These are phyloP conservation scores for Brachystomella parvula DNA, from an alignment of 1,140 invertebrate genomes.

Conservation along the genomic window DNA sequence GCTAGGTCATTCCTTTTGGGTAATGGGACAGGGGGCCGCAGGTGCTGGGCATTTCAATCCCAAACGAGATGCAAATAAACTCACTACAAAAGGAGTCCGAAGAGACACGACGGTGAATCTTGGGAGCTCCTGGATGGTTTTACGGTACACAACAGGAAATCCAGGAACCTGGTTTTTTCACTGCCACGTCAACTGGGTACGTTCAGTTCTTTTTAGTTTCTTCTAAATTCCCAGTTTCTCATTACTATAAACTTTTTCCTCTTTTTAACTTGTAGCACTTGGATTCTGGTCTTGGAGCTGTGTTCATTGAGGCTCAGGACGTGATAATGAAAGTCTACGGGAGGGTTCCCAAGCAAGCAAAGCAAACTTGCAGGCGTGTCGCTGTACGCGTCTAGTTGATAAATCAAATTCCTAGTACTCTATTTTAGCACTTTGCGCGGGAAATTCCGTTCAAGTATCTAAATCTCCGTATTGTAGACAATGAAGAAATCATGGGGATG, in stretches of 20 bases:
- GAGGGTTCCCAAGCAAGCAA: background rate
- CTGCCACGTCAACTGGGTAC: slow-evolving; percentile 22
- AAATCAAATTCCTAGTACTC: too few species aligned
- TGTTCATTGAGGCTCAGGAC: background rate
- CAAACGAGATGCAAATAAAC: background rate
- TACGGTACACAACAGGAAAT: background rate
- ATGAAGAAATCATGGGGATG: too few species aligned
- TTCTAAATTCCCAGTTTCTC: too few species aligned
- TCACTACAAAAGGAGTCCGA: background rate
- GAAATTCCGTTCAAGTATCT: too few species aligned
- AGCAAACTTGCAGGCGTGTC: background rate
- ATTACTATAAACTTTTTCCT: too few species aligned
- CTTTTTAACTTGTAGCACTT: background rate
- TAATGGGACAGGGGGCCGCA: background rate
- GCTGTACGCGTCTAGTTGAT: background rate
- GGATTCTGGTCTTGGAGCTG: background rate
- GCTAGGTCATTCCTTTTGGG: slow-evolving; percentile 17
- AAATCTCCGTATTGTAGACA: too few species aligned
- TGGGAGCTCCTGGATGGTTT: background rate
- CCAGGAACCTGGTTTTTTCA: slow-evolving; percentile 12
- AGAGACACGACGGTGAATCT: background rate
- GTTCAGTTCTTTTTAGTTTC: too few species aligned
- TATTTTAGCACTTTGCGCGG: too few species aligned
- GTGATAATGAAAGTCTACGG: background rate
- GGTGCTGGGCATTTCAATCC: background rate